Evolutionary conservation across 2,888 invertebrate genomes (phyloP).

Genomic region (Acleris holmiana): DNA sequence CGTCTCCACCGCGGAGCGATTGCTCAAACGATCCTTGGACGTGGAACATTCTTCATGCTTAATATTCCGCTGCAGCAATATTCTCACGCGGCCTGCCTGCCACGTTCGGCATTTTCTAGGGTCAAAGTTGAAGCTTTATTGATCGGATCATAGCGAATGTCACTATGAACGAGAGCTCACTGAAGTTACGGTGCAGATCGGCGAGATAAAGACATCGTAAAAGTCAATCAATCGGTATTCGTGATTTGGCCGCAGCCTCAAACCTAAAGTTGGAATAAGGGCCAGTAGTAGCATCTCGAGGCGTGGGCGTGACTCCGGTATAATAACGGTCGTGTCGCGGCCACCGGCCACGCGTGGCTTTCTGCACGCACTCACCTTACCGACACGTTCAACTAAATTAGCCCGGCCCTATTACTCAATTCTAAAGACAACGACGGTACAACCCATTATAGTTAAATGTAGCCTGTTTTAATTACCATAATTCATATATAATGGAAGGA

Average conservation of each 20-base stretch:
- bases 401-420: conserved; percentile 37
- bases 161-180: conserved; percentile 68
- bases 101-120: conserved; percentile 66
- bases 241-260: conserved; percentile 35
- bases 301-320: conserved; percentile 44
- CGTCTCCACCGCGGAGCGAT: conserved; percentile 82
- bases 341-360: conserved; percentile 51
- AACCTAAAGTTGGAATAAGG: conserved; percentile 31
- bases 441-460: conserved; percentile 10
- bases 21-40: conserved; percentile 84
- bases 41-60: conserved; percentile 77
- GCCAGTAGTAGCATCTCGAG: conserved; percentile 31
- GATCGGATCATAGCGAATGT: conserved; percentile 66
- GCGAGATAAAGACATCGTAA: conserved; percentile 56
- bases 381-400: conserved; percentile 53
- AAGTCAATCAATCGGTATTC: conserved; percentile 56
- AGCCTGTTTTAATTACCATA: conserved; percentile 18
- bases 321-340: conserved; percentile 44
- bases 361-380: conserved; percentile 55
- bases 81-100: conserved; percentile 59
- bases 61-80: conserved; percentile 44
- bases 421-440: conserved; percentile 17
- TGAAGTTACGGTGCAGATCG: conserved; percentile 66
- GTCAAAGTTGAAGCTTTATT: conserved; percentile 61
- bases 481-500: conserved; percentile 23